These are phyloP conservation scores for Erynnis tages DNA, from an alignment of 2,888 invertebrate species.

Conservation along the genomic window DNA sequence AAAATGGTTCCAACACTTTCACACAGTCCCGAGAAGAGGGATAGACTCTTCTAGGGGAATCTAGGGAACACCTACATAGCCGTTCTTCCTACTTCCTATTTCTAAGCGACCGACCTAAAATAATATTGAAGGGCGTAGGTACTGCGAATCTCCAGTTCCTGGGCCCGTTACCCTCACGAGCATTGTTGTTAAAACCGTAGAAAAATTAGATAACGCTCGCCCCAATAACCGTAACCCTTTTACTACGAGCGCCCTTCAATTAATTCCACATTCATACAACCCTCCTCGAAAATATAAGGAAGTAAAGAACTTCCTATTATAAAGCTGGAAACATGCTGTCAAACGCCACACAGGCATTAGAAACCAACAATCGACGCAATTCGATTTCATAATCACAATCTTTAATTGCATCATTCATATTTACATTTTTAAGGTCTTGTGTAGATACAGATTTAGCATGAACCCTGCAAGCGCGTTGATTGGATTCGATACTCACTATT, in stretches of 20 bases:
- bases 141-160: constrained; percentile 26
- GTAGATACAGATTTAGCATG: too few relatives aligned
- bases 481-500: too few relatives aligned
- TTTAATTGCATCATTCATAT: too few relatives aligned
- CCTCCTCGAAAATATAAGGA: constrained; percentile 61
- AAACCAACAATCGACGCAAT: too few relatives aligned
- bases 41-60: too few relatives aligned
- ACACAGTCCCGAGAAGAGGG: too few relatives aligned
- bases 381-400: too few relatives aligned
- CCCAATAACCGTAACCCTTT: constrained; percentile 56
- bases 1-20: too few relatives aligned
- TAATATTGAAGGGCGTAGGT: constrained; percentile 2
- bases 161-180: constrained; percentile 26
- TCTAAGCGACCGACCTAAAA: constrained; percentile 9
- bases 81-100: too few relatives aligned
- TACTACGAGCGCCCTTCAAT: constrained; percentile 61
- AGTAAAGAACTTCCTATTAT: constrained; percentile 48
- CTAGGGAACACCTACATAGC: too few relatives aligned
- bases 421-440: too few relatives aligned
- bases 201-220: constrained; percentile 53
- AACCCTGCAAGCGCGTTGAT: too few relatives aligned
- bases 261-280: constrained; percentile 72
- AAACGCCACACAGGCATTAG: background rate
- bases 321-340: background rate
- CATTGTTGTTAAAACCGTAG: constrained; percentile 42